phyloP scores from a whole-genome alignment of 2,888 invertebrate species.

The Scotopteryx bipunctaria region DNA sequence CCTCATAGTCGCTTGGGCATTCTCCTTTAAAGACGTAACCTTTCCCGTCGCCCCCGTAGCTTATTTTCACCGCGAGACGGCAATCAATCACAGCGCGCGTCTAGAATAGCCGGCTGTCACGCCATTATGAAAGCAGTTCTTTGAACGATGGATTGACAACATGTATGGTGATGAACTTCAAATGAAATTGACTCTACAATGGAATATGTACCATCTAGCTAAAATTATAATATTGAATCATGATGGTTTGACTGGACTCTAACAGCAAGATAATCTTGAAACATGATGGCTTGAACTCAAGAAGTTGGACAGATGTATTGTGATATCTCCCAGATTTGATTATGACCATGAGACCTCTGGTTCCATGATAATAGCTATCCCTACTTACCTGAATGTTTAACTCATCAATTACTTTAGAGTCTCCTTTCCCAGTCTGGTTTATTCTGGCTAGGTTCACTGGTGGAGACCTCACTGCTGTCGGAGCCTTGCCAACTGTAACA shows the following conservation, averaged over 20 bases:
- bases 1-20: no score
- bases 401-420: slow-evolving; percentile 74
- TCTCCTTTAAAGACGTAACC: no score
- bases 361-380: slow-evolving; percentile 13
- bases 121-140: slow-evolving; percentile 6
- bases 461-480: slow-evolving; percentile 60
- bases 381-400: slow-evolving; percentile 70
- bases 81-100: slow-evolving; percentile 5
- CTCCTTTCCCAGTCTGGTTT: slow-evolving; percentile 75
- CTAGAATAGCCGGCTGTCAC: background rate
- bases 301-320: background rate
- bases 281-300: background rate
- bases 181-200: no score
- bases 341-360: slow-evolving; percentile 11
- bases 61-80: slow-evolving; percentile 10
- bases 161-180: background rate
- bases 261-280: background rate
- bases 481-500: slow-evolving; percentile 68
- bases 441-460: slow-evolving; percentile 69
- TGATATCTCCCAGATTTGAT: background rate
- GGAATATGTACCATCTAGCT: no score
- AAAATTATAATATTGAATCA: no score
- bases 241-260: background rate
- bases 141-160: background rate
- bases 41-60: slow-evolving; percentile 11